These are phyloP conservation scores for Pteropus rufus DNA, from an alignment of 2,797 vertebrate species.

Conservation along the genomic window DNA sequence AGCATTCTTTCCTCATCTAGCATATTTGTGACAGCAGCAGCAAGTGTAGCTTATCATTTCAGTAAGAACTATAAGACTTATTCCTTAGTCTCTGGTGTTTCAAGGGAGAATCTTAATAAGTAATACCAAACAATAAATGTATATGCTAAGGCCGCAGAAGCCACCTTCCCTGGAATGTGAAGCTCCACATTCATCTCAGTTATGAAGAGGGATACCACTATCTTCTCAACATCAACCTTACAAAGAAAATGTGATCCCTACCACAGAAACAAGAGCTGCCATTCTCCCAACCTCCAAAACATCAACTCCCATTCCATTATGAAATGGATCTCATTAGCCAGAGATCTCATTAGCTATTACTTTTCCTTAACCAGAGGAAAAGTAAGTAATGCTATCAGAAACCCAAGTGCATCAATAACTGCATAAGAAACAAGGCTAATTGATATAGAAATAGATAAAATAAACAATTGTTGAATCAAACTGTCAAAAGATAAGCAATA, in stretches of 20 bases:
- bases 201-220: not conserved
- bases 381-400: not conserved
- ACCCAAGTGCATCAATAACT: not conserved
- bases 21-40: not conserved
- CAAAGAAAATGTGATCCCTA: not conserved
- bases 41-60: not conserved
- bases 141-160: not conserved
- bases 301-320: not conserved
- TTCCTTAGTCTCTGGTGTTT: not conserved
- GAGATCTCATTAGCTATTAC: not conserved
- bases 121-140: not conserved
- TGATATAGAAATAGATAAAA: constrained; percentile 27
- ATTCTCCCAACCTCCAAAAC: not conserved
- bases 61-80: not conserved
- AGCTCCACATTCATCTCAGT: not conserved
- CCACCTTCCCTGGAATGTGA: not conserved
- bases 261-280: not conserved
- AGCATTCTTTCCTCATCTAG: not conserved
- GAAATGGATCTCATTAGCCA: not conserved
- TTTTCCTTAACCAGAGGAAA: not conserved
- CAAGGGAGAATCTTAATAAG: not conserved
- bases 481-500: not conserved
- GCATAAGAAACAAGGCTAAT: not conserved
- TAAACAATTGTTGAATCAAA: not conserved
- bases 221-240: not conserved